A percentile compares a stretch with the other conserved stretches of the same genome.
phyloP scores from a whole-genome alignment of 2,113 vertebrate genomes.

The Cyanoliseus patagonus region DNA sequence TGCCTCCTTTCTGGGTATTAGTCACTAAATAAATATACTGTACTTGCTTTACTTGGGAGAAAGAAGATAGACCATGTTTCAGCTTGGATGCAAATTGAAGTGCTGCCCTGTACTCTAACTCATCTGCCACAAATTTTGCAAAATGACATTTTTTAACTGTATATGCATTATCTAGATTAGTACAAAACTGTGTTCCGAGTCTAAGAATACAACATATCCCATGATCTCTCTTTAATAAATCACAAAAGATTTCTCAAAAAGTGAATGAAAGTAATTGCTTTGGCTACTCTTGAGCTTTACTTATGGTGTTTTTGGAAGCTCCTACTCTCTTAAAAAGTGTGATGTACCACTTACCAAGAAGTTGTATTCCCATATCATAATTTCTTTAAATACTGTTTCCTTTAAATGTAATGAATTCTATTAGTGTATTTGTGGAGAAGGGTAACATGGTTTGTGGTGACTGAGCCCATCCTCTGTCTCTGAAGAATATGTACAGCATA shows the following conservation, averaged over 20 bases:
- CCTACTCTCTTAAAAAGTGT: background rate
- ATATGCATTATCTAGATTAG: background rate
- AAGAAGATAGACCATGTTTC: background rate
- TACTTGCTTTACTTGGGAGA: background rate
- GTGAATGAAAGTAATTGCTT: background rate
- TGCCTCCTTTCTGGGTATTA: background rate
- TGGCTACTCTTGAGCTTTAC: background rate
- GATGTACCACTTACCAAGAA: background rate
- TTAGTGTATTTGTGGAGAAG: constrained; percentile 6
- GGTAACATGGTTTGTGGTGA: background rate
- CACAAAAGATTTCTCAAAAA: background rate
- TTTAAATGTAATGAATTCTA: constrained; percentile 1
- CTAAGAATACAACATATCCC: background rate
- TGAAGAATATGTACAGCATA: background rate
- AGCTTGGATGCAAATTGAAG: background rate
- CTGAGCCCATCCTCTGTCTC: background rate
- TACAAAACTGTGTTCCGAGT: background rate
- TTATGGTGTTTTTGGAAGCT: background rate
- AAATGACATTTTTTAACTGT: background rate
- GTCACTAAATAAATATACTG: background rate
- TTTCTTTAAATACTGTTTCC: constrained; percentile 27
- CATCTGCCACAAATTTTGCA: background rate
- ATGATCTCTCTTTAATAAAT: background rate
- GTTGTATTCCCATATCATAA: background rate
- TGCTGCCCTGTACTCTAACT: background rate